Base-by-base conservation (phyloP, 2,797 vertebrate genomes). In the Vultur gryphus region DNA sequence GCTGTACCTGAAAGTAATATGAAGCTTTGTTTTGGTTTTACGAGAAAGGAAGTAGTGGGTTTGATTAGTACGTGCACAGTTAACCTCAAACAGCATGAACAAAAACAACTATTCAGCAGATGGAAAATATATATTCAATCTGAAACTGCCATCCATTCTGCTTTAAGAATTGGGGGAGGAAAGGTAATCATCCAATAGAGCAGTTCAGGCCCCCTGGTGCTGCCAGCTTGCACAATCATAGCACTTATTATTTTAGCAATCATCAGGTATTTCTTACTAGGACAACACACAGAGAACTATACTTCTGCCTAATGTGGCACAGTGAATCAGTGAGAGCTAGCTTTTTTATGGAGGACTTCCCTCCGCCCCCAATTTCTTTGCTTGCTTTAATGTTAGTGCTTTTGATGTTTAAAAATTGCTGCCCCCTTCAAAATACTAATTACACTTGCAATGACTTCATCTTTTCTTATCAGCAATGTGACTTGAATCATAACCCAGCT, bases 11-110 rank as follows among this genome's bases (percentile, higher is more conserved):
- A 98, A 97, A 97, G 97, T 95, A 92, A 84, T 88, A 78, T 51
- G 96, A 96, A 95, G 89, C 94, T 98, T 98, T 98, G 98, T 98
- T 98, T 98, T 98, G 98, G 97, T 97, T 98, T 98, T 98, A 98
- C 97, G 92, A 98, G 98, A 98, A 98, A 98, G 98, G 98, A 98
- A 98, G 96, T 81, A 94, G 98, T 98, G 97, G 98, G 98, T 97
- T 98, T 97, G 95, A 96, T 97, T 95, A 97, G 93, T 98, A 97
- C 96, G 97, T 98, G 95, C 78, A 96, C 86, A 96, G 78, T 94
- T 97, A 97, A 98, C 97, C 97, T 98, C 97, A 98, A 98, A 84
- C 95, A 97, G 95, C 92, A 91, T 84, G 97, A 98, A 93, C 97
- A 98, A 98, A 98, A 98, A 97, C 98, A 97, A 97, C 91, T 94